Evolutionary conservation across 2,797 vertebrate species (phyloP).

Genomic region (Apogon talboti): DNA sequence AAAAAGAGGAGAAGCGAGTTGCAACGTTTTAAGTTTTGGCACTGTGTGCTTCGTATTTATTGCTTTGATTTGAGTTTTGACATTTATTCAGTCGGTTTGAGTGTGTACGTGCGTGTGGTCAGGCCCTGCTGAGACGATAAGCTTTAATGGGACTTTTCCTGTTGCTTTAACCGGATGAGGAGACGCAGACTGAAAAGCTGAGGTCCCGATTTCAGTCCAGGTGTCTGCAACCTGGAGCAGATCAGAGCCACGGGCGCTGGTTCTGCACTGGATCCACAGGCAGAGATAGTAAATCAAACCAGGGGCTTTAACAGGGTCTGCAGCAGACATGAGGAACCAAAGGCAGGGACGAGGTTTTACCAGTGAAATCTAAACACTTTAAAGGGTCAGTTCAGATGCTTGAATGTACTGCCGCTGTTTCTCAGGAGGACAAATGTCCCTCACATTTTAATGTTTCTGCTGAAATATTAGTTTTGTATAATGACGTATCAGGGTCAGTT

Average conservation of each 20-base stretch:
- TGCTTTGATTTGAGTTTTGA: slow-evolving; percentile 54
- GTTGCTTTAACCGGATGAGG: slow-evolving; percentile 5
- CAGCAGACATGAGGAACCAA: slow-evolving; percentile 31
- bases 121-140: slow-evolving; percentile 74
- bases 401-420: no score
- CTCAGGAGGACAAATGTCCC: no score
- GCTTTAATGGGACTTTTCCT: slow-evolving; percentile 63
- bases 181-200: slow-evolving; percentile 16
- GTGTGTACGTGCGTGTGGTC: slow-evolving; percentile 55
- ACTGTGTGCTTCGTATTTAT: slow-evolving; percentile 83
- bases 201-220: slow-evolving; percentile 26
- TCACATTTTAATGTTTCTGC: no score
- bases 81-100: slow-evolving; percentile 49
- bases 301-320: slow-evolving; percentile 45
- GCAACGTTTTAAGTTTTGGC: slow-evolving; percentile 65
- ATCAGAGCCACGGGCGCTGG: slow-evolving; percentile 35
- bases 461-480: no score
- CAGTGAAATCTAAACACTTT: neutral
- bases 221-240: slow-evolving; percentile 36
- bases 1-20: slow-evolving; percentile 27
- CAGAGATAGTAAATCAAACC: slow-evolving; percentile 17
- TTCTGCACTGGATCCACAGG: slow-evolving; percentile 54
- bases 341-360: slow-evolving; percentile 8
- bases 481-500: no score
- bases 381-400: slow-evolving; percentile 8